Conservation (phyloP, 1,140 invertebrate species). For the Manduca sexta region DNA sequence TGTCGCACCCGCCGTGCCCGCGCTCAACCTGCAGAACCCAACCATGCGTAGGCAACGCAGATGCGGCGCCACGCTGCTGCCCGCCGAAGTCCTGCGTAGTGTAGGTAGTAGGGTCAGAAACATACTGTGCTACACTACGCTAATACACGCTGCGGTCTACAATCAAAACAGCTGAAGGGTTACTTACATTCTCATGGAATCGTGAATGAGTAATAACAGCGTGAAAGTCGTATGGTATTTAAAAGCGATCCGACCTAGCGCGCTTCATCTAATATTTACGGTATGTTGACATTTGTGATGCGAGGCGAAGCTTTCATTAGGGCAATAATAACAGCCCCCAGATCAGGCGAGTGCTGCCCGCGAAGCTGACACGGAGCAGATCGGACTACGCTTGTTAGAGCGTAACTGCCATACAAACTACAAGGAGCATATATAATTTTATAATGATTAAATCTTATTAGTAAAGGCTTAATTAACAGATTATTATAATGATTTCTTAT, state of each 20-base stretch:
- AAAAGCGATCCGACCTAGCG: not conserved
- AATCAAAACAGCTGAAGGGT: not conserved
- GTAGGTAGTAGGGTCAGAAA: no score
- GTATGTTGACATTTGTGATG: not conserved
- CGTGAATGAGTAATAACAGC: not conserved
- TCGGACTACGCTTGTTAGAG: no score
- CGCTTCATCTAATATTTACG: not conserved
- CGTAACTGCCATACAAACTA: no score
- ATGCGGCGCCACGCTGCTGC: slow-evolving; percentile 18
- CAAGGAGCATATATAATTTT: no score
- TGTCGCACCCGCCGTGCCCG: not conserved
- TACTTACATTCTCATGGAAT: not conserved
- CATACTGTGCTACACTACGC: not conserved
- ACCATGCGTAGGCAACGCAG: slow-evolving; percentile 14
- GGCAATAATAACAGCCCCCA: no score
- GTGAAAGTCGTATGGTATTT: not conserved
- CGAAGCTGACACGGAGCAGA: no score
- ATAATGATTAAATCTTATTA: no score
- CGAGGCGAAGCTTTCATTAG: no score
- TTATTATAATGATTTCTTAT: no score
- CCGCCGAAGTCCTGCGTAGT: no score
- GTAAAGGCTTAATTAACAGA: no score
- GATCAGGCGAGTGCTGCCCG: no score
- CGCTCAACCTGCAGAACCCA: slow-evolving; percentile 20
- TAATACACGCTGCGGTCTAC: not conserved